A percentile compares a stretch with the other conserved stretches of the same genome.
Evolutionary conservation across 1,140 invertebrate species (phyloP).

Genomic region (Zeugodacus cucurbitae): DNA sequence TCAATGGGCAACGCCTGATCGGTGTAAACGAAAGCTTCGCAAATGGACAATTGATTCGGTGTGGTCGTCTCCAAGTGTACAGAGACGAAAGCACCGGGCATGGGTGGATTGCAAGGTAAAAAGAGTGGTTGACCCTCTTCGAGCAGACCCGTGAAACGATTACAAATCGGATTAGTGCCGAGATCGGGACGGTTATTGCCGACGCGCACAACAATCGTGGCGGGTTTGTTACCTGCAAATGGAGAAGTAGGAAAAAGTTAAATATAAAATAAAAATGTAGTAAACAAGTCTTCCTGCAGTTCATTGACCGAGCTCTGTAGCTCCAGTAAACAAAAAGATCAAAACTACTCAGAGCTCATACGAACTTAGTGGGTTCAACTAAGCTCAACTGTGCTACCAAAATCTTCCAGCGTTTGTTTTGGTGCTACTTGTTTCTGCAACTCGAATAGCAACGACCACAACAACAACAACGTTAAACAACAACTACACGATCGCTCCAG

Average conservation of each 20-base stretch:
- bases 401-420: not conserved
- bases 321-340: not conserved
- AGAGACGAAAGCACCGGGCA: constrained; percentile 94
- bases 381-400: not conserved
- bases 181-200: constrained; percentile 95
- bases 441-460: not conserved
- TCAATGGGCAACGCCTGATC: constrained; percentile 94
- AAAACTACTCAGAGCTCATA: not conserved
- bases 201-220: constrained; percentile 89
- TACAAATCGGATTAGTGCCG: constrained; percentile 92
- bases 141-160: constrained; percentile 85
- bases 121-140: constrained; percentile 93
- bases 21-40: constrained; percentile 95
- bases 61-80: constrained; percentile 85
- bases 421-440: not conserved
- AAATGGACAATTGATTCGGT: constrained; percentile 85
- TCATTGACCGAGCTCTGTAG: not conserved
- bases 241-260: not conserved
- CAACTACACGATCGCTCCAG: not conserved
- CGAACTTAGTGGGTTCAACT: constrained; percentile 32
- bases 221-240: constrained; percentile 74
- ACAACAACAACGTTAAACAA: not conserved
- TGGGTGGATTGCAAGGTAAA: constrained; percentile 92
- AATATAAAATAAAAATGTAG: not conserved
- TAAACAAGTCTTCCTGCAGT: not conserved